phyloP scores from a whole-genome alignment of 1,140 invertebrate genomes.

The Drosophila ercepeae region DNA sequence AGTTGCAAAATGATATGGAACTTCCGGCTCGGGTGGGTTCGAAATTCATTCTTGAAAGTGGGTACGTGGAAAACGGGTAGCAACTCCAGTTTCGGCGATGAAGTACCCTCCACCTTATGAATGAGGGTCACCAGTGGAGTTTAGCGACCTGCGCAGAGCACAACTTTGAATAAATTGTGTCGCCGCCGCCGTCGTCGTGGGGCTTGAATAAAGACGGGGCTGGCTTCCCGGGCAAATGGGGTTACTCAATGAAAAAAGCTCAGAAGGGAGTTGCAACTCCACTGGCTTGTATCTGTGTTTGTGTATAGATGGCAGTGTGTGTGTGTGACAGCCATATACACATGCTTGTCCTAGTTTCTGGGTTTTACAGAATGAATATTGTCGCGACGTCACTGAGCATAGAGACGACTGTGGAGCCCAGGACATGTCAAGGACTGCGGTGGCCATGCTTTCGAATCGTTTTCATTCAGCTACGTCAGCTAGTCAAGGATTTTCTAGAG shows the following conservation, averaged over 20 bases:
- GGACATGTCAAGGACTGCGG: conserved; percentile 71
- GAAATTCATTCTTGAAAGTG: conserved; percentile 68
- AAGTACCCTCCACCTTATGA: conserved; percentile 18
- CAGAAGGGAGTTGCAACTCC: conserved; percentile 38
- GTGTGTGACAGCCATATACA: conserved; percentile 40
- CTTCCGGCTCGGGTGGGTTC: conserved; percentile 35
- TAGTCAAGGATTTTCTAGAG: conserved; percentile 37
- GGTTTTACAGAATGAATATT: conserved; percentile 75
- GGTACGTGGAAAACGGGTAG: conserved; percentile 23
- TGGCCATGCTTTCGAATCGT: conserved; percentile 13
- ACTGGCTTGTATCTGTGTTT: conserved; percentile 15
- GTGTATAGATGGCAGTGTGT: background rate
- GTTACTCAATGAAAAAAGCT: conserved; percentile 80
- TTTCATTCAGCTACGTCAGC: conserved; percentile 59
- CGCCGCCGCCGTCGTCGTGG: background rate
- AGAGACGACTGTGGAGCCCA: conserved; percentile 20
- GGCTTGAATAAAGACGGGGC: conserved; percentile 33
- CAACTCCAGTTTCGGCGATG: conserved; percentile 16
- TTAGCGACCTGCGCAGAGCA: conserved; percentile 76
- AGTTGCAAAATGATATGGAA: conserved; percentile 48
- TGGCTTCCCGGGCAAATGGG: conserved; percentile 43
- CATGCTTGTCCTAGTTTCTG: conserved; percentile 71
- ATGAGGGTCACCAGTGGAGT: conserved; percentile 38
- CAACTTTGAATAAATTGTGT: conserved; percentile 46
- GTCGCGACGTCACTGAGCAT: conserved; percentile 50